Percentiles rank a stretch among this genome's conserved stretches.
These are phyloP conservation scores for Diplolepis rosae DNA, from an alignment of 2,888 invertebrate genomes.

Conservation along the genomic window DNA sequence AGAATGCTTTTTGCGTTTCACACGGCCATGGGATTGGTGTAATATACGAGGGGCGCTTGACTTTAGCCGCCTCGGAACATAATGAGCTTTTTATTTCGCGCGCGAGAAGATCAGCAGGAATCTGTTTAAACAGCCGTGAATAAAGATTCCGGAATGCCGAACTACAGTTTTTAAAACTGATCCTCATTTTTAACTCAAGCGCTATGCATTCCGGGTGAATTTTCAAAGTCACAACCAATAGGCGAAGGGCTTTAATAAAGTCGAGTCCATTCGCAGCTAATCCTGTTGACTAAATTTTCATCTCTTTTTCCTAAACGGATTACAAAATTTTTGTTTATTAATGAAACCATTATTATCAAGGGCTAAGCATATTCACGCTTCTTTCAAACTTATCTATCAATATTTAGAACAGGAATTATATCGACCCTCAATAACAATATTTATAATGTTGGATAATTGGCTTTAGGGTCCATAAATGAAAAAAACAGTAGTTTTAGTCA, in stretches of 20 bases:
- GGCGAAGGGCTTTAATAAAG: conserved; percentile 19
- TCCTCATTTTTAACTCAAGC: conserved; percentile 37
- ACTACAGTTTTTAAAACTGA: not conserved
- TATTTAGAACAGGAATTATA: no score
- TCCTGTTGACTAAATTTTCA: not conserved
- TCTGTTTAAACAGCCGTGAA: conserved; percentile 41
- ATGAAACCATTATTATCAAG: no score
- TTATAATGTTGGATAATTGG: no score
- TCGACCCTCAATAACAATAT: no score
- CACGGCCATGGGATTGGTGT: not conserved
- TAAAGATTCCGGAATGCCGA: conserved; percentile 32
- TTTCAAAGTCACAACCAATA: conserved; percentile 39
- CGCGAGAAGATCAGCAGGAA: conserved; percentile 33
- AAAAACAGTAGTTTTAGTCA: no score
- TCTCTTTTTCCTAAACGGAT: not conserved
- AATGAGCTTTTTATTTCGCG: conserved; percentile 25
- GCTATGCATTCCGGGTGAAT: conserved; percentile 29
- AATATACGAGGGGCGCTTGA: conserved; percentile 16
- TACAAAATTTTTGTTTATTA: no score
- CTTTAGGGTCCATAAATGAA: no score
- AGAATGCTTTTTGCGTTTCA: not conserved
- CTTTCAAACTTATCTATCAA: no score
- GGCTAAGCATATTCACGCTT: no score
- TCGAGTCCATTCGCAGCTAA: conserved; percentile 34
- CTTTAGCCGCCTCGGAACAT: not conserved